phyloP scores from a whole-genome alignment of 2,888 invertebrate genomes.

The Drosophila prostipennis region DNA sequence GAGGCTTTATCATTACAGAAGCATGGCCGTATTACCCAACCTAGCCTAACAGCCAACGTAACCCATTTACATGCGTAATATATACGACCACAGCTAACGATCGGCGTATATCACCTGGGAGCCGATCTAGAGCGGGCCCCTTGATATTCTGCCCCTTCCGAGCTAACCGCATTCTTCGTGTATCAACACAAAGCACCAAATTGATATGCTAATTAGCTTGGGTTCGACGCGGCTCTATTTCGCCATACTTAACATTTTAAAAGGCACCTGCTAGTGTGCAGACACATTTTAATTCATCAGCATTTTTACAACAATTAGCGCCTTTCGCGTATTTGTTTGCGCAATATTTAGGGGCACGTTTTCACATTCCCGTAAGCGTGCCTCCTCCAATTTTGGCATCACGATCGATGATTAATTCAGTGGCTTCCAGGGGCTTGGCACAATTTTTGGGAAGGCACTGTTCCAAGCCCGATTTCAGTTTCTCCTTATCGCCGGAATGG shows the following conservation, averaged over 20 bases:
- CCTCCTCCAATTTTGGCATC: slow-evolving; percentile 27
- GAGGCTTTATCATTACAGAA: slow-evolving; percentile 24
- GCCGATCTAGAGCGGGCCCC: slow-evolving; percentile 24
- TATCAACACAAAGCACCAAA: slow-evolving; percentile 25
- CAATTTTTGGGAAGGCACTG: not conserved
- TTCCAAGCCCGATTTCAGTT: not conserved
- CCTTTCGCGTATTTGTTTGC: slow-evolving; percentile 32
- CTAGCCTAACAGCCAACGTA: slow-evolving; percentile 40
- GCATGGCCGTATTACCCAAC: slow-evolving; percentile 32
- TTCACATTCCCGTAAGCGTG: slow-evolving; percentile 61
- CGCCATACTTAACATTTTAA: slow-evolving; percentile 33
- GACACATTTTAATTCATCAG: slow-evolving; percentile 34
- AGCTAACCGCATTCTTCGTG: slow-evolving; percentile 37
- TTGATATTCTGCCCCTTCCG: slow-evolving; percentile 16
- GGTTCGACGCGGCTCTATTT: slow-evolving; percentile 19
- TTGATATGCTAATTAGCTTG: slow-evolving; percentile 54
- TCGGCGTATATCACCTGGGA: slow-evolving; percentile 11
- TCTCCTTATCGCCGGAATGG: slow-evolving; percentile 6
- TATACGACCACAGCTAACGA: slow-evolving; percentile 16
- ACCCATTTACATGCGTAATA: slow-evolving; percentile 40
- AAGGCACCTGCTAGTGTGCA: slow-evolving; percentile 9
- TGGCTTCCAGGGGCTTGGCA: not conserved
- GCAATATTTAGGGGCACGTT: slow-evolving; percentile 56
- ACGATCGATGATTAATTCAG: slow-evolving; percentile 30
- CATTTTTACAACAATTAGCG: slow-evolving; percentile 55